These are phyloP conservation scores for Ornithoptera priamus DNA, from an alignment of 2,888 invertebrate genomes.

Conservation along the genomic window DNA sequence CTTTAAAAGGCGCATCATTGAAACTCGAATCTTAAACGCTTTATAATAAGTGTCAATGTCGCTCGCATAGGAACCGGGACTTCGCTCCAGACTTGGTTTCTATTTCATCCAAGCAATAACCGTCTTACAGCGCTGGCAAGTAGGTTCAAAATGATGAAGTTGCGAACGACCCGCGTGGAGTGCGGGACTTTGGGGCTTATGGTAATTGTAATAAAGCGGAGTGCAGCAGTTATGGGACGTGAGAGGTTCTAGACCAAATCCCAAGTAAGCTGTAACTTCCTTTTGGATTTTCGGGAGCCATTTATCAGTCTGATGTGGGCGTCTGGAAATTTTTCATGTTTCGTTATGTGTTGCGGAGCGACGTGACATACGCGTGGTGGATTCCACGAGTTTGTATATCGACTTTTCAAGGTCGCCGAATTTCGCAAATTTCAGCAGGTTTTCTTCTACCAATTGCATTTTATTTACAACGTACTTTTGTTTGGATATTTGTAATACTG, in stretches of 20 bases:
- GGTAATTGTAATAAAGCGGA: constrained; percentile 81
- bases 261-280: constrained; percentile 82
- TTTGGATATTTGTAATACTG: background rate
- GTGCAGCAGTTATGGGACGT: constrained; percentile 81
- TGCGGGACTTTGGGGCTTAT: constrained; percentile 81
- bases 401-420: constrained; percentile 49
- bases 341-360: constrained; percentile 73
- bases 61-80: constrained; percentile 54
- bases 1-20: constrained; percentile 36
- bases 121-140: constrained; percentile 72
- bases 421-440: constrained; percentile 8
- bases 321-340: constrained; percentile 81
- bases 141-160: constrained; percentile 79
- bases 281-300: constrained; percentile 82
- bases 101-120: constrained; percentile 78
- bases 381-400: constrained; percentile 55
- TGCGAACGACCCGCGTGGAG: constrained; percentile 62
- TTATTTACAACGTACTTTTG: background rate
- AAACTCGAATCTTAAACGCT: constrained; percentile 67
- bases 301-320: constrained; percentile 81
- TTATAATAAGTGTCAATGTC: constrained; percentile 65
- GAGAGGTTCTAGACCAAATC: constrained; percentile 81
- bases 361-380: constrained; percentile 65
- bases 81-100: constrained; percentile 70
- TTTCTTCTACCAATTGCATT: constrained; percentile 4